Conservation (phyloP, 2,113 vertebrate species). For the Callorhinus ursinus region DNA sequence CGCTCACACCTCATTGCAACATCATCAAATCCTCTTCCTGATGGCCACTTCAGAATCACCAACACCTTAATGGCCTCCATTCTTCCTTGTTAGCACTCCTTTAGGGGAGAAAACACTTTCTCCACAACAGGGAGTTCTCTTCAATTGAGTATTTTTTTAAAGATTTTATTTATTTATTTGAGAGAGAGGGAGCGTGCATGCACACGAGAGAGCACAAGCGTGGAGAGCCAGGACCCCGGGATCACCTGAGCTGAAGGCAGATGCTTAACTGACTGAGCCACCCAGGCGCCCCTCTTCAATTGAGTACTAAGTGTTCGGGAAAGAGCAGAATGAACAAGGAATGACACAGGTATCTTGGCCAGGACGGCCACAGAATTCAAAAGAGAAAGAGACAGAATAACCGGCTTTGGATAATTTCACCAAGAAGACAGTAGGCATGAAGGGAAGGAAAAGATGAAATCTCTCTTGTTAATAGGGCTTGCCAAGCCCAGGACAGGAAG, state of each 20-base stretch:
- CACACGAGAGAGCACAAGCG: too few relatives aligned
- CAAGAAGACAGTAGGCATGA: not conserved
- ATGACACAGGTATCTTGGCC: not conserved
- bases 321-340: not conserved
- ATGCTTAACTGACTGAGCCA: not conserved
- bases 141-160: not conserved
- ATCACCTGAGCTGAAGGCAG: not conserved
- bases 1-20: not conserved
- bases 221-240: not conserved
- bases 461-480: not conserved
- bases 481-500: slow-evolving; percentile 38
- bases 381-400: slow-evolving; percentile 18
- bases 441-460: slow-evolving; percentile 7
- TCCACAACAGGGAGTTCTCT: not conserved
- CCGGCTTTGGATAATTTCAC: slow-evolving; percentile 17
- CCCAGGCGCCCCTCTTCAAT: not conserved
- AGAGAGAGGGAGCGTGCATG: not conserved
- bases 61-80: not conserved
- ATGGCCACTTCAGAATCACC: not conserved
- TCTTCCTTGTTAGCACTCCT: not conserved
- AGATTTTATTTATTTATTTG: not conserved
- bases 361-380: not conserved
- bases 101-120: not conserved
- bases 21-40: not conserved
- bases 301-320: not conserved